A percentile compares a stretch with the other conserved stretches of the same genome.
phyloP scores from a whole-genome alignment of 1,140 invertebrate species.

The Orussus abietinus region DNA sequence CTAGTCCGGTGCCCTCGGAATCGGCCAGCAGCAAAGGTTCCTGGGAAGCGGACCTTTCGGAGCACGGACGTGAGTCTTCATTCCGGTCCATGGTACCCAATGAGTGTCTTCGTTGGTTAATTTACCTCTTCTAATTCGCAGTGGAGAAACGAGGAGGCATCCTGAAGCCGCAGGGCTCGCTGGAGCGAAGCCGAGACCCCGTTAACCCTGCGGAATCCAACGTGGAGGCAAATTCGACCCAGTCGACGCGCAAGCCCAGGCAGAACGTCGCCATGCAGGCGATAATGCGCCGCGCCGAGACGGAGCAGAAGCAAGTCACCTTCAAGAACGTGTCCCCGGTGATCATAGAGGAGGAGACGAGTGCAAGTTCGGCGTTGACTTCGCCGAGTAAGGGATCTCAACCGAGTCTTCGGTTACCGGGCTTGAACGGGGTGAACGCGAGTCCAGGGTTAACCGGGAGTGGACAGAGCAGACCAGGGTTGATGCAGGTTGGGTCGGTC shows the following conservation, averaged over 20 bases:
- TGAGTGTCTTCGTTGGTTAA: too few species aligned
- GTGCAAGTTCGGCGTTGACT: too few species aligned
- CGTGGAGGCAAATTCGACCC: conserved; percentile 39
- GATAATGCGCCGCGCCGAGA: conserved; percentile 56
- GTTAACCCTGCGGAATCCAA: conserved; percentile 21
- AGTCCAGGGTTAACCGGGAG: too few species aligned
- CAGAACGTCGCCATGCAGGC: conserved; percentile 75
- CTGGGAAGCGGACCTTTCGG: conserved; percentile 31
- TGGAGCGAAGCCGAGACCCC: conserved; percentile 59
- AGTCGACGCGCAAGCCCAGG: conserved; percentile 46
- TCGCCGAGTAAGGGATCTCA: too few species aligned
- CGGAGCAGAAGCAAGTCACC: conserved; percentile 44
- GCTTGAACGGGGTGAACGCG: too few species aligned
- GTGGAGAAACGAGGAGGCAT: conserved; percentile 63
- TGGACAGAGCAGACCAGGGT: too few species aligned
- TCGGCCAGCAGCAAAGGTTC: conserved; percentile 41
- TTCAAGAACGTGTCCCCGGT: conserved; percentile 43
- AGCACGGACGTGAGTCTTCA: conserved; percentile 22
- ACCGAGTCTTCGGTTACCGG: too few species aligned
- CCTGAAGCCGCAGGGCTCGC: conserved; percentile 65
- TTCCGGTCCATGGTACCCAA: too few species aligned
- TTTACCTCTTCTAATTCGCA: conserved; percentile 18
- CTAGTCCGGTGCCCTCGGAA: conserved; percentile 43
- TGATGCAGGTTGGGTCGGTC: too few species aligned
- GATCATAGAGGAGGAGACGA: conserved; percentile 30